Base-by-base conservation (phyloP, 2,113 vertebrate species). In the Struthidea cinerea region DNA sequence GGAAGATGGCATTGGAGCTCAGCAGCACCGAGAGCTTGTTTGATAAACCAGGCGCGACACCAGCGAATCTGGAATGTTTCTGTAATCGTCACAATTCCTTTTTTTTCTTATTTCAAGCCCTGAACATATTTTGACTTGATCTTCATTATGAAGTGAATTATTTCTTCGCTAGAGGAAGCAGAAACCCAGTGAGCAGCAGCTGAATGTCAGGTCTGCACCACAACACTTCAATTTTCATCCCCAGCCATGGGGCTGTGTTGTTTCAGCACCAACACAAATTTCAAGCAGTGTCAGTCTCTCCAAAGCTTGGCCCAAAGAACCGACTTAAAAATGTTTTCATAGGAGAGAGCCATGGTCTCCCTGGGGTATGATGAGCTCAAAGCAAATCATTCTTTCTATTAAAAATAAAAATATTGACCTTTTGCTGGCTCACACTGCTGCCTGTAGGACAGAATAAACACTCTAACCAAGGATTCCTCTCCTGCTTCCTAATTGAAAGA, bases 1-100 rank as follows among this genome's bases (percentile, higher is more conserved):
- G 67, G 47, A 93, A 95, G 97, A 97, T 86, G 94, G 60, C 97
- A 97, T 37, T 87, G 49, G 84, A 91, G 84, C 89, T 55, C 13
- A 23, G 69, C 75, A 41, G 75, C 82, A 28, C 64, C 0, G 4
- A 26, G 87, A 57, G 83, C 11, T 70, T 16, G 68, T 39, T 65
- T 81, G 75, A 74, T 86, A 67, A 86, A 65, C 41, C 47, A 88
- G 76, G 11, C 65, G 10, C 7, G n/a, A 71, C 69, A 33, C 18
- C 42, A 32, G 53, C 28, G 32, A 23, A 28, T 59, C 80, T 16
- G 20, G 56, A 42, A 53, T 7, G 11, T 82, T 78, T 61, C 13
- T 49, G 46, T 65, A 74, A 61, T 30, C 60, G 79, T 56, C 82
- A 81, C 60, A 10, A 75, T 55, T 33, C n/a, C 3, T 39, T 53